Evolutionary conservation across 2,888 invertebrate genomes (phyloP), one percentile per base, ranked within the genome.

Genomic region (Platycnemis pennipes): DNA sequence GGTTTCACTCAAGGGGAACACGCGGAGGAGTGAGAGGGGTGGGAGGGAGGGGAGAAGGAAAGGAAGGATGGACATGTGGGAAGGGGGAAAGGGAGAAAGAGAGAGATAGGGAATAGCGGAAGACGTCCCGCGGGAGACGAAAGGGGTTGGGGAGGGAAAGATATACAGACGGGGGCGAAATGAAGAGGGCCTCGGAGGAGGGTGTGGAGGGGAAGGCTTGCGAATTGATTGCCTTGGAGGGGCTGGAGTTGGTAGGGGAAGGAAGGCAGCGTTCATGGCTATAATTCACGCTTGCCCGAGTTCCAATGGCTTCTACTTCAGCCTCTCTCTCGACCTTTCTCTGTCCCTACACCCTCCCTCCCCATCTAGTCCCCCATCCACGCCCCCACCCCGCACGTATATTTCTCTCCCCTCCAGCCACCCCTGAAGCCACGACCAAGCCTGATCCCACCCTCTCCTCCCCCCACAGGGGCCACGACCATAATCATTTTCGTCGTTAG

Each of bases 1-100:
- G 94, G 95, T 89, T 46, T 94, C 88, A 94, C 88, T 89, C 94
- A 87, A 94, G 88, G 49, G 88, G 88, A 94, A 94, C 88, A 85
- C 94, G 88, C 45, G 91, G 94, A 31, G 42, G 94, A 94, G 85
- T 94, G 94, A 86, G 88, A 94, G 45, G 89, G 88, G 94, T 88
- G 94, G 94, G 94, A 56, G 89, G 53, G 63, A 44, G 69, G 56
- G 88, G 37, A 94, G 94, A 94, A 45, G 87, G 88, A 86, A 88
- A 87, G 22, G 94, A 77, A 94, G 88, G 95, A 85, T 89, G 87
- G 94, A 88, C 94, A 94, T 56, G 87, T 63, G 94, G 87, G 85
- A 69, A 49, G 44, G 49, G 85, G 26, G 53, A 46, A 69, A 26
- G 63, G 53, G 94, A 87, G 87, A 42, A 44, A 63, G 26, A 87